Evolutionary conservation across 2,797 vertebrate species (phyloP), one percentile per base, ranked within the genome.

Genomic region (Labeo calbasu): DNA sequence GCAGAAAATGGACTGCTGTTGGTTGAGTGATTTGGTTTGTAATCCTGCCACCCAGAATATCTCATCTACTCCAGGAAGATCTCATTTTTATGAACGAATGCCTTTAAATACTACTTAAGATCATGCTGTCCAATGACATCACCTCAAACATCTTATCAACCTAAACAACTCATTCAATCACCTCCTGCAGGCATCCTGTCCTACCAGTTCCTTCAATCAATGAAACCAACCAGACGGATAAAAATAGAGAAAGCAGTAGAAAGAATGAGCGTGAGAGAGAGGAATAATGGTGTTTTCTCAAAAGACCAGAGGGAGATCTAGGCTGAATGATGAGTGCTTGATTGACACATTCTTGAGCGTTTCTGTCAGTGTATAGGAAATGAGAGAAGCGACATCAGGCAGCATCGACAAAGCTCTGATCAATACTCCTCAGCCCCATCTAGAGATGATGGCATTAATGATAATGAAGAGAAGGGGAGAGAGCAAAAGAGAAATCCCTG

Each of bases 321-420:
- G 40, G 3, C 53, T 78, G 82, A 21, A 77, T 68, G 82, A 78
- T 70, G 51, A 71, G 53, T 25, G 28, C 40, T 63, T 78, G 75
- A 84, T 71, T 77, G 82, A 71, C 82, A 84, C 51, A 78, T 83
- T 83, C 73, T 69, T 55, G 50, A 69, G 51, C 43, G 14, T 78
- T 43, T 28, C 25, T 59, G 73, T 77, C n/a, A 84, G 75, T 61
- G 21, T 50, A 69, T 63, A 69, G 75, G 40, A 84, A 84, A 84
- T 63, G 40, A 78, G 66, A 84, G 66, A 43, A 46, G 53, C 5
- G 32, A 83, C 71, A 83, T 68, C 61, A 43, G 61, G 81, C 61
- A 55, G 50, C 65, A 84, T 78, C 19, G 53, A 84, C 25, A 84
- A 59, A 84, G 75, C 51, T 84, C 40, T 78, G 53, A 78, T 84